Percentiles rank a stretch among this genome's conserved stretches.
These are phyloP conservation scores for Furcula furcula DNA, from an alignment of 2,888 invertebrate species.

Conservation along the genomic window DNA sequence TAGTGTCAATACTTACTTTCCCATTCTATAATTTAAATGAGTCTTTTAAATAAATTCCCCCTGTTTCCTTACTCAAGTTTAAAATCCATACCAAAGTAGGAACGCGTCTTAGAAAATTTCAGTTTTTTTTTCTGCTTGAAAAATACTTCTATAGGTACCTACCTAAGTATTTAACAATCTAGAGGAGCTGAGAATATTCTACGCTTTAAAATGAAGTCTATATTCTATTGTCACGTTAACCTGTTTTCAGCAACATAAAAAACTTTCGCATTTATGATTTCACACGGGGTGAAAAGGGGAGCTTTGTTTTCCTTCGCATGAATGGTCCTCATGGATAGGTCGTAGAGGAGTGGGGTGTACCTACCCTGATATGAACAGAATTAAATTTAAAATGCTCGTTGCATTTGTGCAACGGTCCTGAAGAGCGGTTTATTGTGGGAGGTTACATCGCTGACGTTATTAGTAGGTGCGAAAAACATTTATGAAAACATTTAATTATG, in stretches of 20 bases:
- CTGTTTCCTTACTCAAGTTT: too few species aligned
- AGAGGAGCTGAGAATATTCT: too few species aligned
- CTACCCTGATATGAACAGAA: slow-evolving; percentile 30
- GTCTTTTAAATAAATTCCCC: too few species aligned
- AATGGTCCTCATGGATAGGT: slow-evolving; percentile 40
- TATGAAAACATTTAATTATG: background rate
- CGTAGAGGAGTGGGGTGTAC: slow-evolving; percentile 14
- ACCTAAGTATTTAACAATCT: background rate
- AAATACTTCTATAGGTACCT: too few species aligned
- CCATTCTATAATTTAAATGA: too few species aligned
- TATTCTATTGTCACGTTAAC: slow-evolving; percentile 5
- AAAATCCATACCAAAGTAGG: too few species aligned
- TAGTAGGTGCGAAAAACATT: slow-evolving; percentile 13
- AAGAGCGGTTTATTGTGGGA: slow-evolving; percentile 35
- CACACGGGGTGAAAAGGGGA: slow-evolving; percentile 28
- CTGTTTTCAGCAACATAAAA: slow-evolving; percentile 18
- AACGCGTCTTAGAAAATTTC: too few species aligned
- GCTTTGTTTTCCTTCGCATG: slow-evolving; percentile 40
- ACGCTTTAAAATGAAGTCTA: background rate
- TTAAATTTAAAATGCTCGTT: slow-evolving; percentile 40
- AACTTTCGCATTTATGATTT: slow-evolving; percentile 34
- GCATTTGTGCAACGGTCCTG: slow-evolving; percentile 37
- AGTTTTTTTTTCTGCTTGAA: too few species aligned
- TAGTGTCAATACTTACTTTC: too few species aligned
- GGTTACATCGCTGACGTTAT: slow-evolving; percentile 1